Evolutionary conservation across 1,140 invertebrate species (phyloP), one percentile per base, ranked within the genome.

Genomic region (Lysiphlebus fabarum): DNA sequence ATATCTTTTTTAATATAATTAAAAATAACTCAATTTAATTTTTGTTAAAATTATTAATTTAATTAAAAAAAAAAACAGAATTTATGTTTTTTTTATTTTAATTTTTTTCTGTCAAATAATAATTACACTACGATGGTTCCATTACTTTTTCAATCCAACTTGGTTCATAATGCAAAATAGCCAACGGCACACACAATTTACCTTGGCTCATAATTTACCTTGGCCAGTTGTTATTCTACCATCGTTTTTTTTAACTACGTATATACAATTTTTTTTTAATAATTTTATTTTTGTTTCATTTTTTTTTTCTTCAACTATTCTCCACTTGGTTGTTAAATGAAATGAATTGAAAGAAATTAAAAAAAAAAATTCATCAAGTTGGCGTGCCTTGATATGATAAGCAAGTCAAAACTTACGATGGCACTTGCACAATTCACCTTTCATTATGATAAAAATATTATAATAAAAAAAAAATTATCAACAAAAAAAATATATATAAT

Each of bases 151-250:
- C 34, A 37, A 47, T 54, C 51, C 37, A 14, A 37, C 26, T 54
- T 14, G 14, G 26, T 34, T 54, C 41, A 54, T 54, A 54, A 54
- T 54, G 41, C 37, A 26, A 54, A 54, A 43, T 44, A 56, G 26
- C 42, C 5, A 10, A 44, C n/a, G 34, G 43, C 41, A 38, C 53
- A 26, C 12, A 9, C 12, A 41, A 54, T 44, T 56, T 26, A 26
- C 41, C 34, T 41, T 34, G 34, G 33, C 40, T 44, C 33, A 38
- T 54, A 54, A 54, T 54, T 54, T 54, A 54, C 51, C 41, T 56
- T 56, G 41, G 44, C 44, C 44, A 47, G 54, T 54, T 43, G 34
- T 9, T 51, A 37, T 33, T 36, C 38, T 4, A 7, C 26, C 12
- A 51, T 10, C 7, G 36, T 38, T 33, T 33, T 11, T n/a, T 5